Conservation (phyloP, 2,797 vertebrate genomes). For the Myotis findleyi region DNA sequence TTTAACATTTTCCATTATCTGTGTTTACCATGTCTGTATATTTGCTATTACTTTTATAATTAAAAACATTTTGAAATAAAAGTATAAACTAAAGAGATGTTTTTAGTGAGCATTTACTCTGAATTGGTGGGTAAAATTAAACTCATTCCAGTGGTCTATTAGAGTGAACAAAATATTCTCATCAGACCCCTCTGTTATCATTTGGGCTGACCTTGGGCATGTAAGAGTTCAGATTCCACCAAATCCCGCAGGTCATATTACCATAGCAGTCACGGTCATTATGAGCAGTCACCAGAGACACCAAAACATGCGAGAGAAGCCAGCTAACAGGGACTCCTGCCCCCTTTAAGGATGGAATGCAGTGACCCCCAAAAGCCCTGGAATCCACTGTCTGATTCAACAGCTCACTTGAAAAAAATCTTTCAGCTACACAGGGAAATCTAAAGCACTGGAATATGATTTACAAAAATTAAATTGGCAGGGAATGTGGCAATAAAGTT, state of each 20-base stretch:
- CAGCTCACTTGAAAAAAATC: neutral
- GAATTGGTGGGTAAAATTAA: neutral
- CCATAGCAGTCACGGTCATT: neutral
- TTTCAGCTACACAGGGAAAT: slow-evolving; percentile 35
- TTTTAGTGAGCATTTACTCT: neutral
- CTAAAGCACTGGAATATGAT: slow-evolving; percentile 68
- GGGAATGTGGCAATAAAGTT: slow-evolving; percentile 78
- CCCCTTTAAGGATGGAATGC: neutral
- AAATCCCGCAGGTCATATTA: neutral
- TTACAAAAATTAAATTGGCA: slow-evolving; percentile 83
- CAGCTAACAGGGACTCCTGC: neutral
- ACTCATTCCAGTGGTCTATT: neutral
- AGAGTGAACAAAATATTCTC: neutral
- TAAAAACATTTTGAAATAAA: slow-evolving; percentile 16
- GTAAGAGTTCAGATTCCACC: neutral
- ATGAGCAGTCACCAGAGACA: neutral
- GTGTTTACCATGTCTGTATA: neutral
- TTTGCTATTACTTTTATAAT: slow-evolving; percentile 35
- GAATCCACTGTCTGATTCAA: neutral
- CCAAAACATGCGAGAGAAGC: neutral
- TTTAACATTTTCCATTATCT: neutral
- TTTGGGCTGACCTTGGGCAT: neutral
- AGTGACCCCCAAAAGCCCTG: neutral
- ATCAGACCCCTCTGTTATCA: accelerated
- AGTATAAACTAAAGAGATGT: neutral